Conservation (phyloP, 2,888 invertebrate species). For the Thecophora atra region DNA sequence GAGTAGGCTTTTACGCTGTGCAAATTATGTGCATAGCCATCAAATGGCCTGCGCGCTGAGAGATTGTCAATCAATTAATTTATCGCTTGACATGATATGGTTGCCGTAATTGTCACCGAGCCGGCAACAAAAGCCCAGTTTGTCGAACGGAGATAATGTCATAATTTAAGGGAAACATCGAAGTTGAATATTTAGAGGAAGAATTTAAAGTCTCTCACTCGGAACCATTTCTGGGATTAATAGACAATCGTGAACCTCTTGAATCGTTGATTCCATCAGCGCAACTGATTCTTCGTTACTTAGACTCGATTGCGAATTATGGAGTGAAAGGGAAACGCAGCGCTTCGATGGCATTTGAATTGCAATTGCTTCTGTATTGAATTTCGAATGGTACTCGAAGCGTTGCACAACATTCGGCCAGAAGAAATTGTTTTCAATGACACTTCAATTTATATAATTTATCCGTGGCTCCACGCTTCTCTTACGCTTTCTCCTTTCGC, state of each 20-base stretch:
- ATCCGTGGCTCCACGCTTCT: slow-evolving; percentile 9
- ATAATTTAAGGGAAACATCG: too few relatives aligned
- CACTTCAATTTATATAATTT: slow-evolving; percentile 22
- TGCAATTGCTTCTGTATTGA: too few relatives aligned
- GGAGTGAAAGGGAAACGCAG: too few relatives aligned
- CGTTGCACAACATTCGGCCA: slow-evolving; percentile 23
- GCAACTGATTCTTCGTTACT: too few relatives aligned
- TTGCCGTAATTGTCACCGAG: not conserved
- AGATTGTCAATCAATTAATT: slow-evolving; percentile 36
- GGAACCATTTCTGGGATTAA: too few relatives aligned
- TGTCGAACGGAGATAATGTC: too few relatives aligned
- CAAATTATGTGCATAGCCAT: slow-evolving; percentile 12
- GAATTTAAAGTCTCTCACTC: too few relatives aligned
- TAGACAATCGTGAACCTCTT: too few relatives aligned
- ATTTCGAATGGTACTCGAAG: not conserved
- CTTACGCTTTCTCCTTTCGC: slow-evolving; percentile 39
- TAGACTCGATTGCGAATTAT: too few relatives aligned
- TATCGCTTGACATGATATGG: slow-evolving; percentile 10
- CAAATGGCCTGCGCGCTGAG: slow-evolving; percentile 13
- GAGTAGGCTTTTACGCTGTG: slow-evolving; percentile 1
- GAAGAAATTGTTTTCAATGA: slow-evolving; percentile 27
- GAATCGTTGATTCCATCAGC: too few relatives aligned
- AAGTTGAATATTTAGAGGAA: too few relatives aligned
- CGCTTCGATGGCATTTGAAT: too few relatives aligned
- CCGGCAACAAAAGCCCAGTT: not conserved